These are phyloP conservation scores for Drosophila busckii DNA, from an alignment of 1,140 invertebrate species.

Conservation along the genomic window DNA sequence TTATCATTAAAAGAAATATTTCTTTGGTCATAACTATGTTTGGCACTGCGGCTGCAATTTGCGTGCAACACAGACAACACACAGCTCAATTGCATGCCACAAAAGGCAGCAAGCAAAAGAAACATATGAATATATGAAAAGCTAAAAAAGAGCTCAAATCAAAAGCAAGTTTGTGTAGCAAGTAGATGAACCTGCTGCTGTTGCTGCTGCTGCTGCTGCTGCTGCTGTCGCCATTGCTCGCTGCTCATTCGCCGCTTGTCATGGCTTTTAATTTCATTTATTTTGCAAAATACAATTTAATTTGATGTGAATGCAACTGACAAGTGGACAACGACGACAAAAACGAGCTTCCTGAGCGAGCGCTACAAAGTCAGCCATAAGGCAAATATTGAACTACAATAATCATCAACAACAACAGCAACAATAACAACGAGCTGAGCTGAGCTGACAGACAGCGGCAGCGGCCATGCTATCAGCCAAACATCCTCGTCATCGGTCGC, in stretches of 20 bases:
- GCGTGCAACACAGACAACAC: too few species aligned
- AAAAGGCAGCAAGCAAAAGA: constrained; percentile 62
- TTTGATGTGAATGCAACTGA: constrained; percentile 75
- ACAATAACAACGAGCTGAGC: constrained; percentile 9
- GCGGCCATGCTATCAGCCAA: constrained; percentile 32
- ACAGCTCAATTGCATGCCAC: too few species aligned
- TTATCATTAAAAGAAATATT: too few species aligned
- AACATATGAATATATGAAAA: too few species aligned
- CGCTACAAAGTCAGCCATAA: constrained; percentile 41
- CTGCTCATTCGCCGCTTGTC: constrained; percentile 54
- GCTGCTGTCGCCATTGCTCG: constrained; percentile 8
- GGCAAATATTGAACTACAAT: constrained; percentile 77
- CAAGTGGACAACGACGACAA: constrained; percentile 48
- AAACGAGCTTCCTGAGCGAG: too few species aligned
- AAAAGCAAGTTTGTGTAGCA: not conserved
- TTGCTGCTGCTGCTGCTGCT: constrained; percentile 3
- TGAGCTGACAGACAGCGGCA: too few species aligned
- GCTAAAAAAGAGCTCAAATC: too few species aligned
- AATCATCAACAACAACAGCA: constrained; percentile 64
- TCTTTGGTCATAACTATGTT: too few species aligned
- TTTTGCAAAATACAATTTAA: constrained; percentile 76
- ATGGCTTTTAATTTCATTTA: constrained; percentile 75
- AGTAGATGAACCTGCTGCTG: constrained; percentile 29
- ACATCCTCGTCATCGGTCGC: constrained; percentile 25
- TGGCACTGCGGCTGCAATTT: too few species aligned